Conservation (phyloP, 2,888 invertebrate species). For the Hecatera dysodea region DNA sequence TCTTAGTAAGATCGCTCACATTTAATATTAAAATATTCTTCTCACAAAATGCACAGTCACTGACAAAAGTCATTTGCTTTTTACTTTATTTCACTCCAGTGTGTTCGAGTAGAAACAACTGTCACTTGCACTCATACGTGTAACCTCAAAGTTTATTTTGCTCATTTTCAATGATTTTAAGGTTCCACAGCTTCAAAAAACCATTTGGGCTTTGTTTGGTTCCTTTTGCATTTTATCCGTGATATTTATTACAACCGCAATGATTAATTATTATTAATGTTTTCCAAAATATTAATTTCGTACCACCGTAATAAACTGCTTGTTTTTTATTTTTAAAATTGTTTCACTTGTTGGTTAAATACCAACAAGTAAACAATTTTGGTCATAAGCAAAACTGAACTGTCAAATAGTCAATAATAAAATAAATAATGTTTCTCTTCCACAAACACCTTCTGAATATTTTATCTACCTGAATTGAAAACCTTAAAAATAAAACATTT, state of each 20-base stretch:
- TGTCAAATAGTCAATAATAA: not conserved
- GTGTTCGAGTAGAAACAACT: conserved; percentile 50
- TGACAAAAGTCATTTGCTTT: conserved; percentile 63
- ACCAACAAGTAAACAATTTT: too few relatives aligned
- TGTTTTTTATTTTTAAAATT: not conserved
- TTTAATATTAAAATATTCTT: conserved; percentile 43
- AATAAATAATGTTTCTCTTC: not conserved
- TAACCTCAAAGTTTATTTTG: conserved; percentile 52
- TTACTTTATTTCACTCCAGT: conserved; percentile 51
- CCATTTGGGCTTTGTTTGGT: conserved; percentile 14
- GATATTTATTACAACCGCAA: conserved; percentile 42
- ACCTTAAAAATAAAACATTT: too few relatives aligned
- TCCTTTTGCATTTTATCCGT: conserved; percentile 44
- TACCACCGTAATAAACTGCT: not conserved
- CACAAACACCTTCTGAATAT: not conserved
- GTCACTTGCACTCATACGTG: conserved; percentile 61
- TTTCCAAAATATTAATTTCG: not conserved
- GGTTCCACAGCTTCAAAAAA: conserved; percentile 36
- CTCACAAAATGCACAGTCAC: conserved; percentile 50
- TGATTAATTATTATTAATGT: conserved; percentile 34
- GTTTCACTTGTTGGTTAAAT: too few relatives aligned
- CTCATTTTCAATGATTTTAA: conserved; percentile 51
- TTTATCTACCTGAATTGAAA: not conserved
- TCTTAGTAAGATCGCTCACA: not conserved
- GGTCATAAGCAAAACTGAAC: not conserved